phyloP scores from a whole-genome alignment of 2,888 invertebrate genomes.

The Drosophila meridiana region DNA sequence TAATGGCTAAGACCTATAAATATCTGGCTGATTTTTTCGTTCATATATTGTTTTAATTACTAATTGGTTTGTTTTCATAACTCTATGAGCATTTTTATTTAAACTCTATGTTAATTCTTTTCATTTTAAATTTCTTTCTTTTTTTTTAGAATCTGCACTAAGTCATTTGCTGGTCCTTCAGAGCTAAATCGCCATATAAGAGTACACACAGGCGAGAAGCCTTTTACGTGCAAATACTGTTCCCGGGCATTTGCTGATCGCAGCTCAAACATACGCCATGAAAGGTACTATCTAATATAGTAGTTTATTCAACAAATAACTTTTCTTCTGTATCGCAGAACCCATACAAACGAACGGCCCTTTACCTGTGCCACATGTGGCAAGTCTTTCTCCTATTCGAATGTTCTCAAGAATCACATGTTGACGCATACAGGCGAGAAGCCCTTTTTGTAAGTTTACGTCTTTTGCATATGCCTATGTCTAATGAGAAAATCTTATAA shows the following conservation, averaged over 20 bases:
- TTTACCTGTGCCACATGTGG: conserved; percentile 84
- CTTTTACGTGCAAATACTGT: conserved; percentile 84
- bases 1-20: too few relatives aligned
- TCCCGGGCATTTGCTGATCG: conserved; percentile 84
- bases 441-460: conserved; percentile 76
- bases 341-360: conserved; percentile 85
- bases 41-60: too few relatives aligned
- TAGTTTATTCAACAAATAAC: neutral
- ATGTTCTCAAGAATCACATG: conserved; percentile 84
- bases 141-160: conserved; percentile 76
- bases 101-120: neutral
- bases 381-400: conserved; percentile 84
- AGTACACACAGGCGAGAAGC: conserved; percentile 84
- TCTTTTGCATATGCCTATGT: neutral
- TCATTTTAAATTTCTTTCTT: neutral
- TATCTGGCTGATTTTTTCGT: too few relatives aligned
- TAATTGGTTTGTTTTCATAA: too few relatives aligned
- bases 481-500: neutral
- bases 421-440: conserved; percentile 84
- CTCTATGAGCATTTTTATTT: too few relatives aligned
- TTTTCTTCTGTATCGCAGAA: conserved; percentile 60
- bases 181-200: conserved; percentile 84
- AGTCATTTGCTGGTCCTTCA: conserved; percentile 84
- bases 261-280: conserved; percentile 85
- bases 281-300: conserved; percentile 70